phyloP scores from a whole-genome alignment of 2,113 vertebrate genomes.

The Oreotrochilus melanogaster region DNA sequence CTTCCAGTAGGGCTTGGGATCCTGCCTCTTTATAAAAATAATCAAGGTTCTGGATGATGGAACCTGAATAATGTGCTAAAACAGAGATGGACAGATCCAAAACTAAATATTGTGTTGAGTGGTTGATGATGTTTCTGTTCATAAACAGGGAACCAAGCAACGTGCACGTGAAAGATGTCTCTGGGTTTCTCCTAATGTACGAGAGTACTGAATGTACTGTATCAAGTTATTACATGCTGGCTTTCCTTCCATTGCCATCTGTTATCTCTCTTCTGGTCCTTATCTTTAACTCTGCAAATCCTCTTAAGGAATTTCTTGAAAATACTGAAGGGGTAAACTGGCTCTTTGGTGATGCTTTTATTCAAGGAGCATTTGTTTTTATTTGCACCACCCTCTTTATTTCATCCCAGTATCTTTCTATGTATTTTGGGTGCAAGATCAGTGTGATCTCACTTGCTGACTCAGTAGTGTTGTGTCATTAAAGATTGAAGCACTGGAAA shows the following conservation, averaged over 20 bases:
- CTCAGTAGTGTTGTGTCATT: not conserved
- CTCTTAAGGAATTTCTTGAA: conserved; percentile 36
- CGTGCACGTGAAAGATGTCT: conserved; percentile 11
- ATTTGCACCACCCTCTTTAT: not conserved
- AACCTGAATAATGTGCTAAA: not conserved
- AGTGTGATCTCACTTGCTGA: not conserved
- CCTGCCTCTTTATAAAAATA: not conserved
- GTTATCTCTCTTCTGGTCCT: conserved; percentile 61
- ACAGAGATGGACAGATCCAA: not conserved
- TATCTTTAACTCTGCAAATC: conserved; percentile 66
- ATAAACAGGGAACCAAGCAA: conserved; percentile 33
- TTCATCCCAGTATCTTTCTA: not conserved
- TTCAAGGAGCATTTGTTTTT: not conserved
- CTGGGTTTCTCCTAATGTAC: conserved; percentile 27
- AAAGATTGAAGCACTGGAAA: not conserved
- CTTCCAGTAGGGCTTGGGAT: not conserved
- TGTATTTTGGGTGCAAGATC: not conserved
- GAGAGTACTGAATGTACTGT: conserved; percentile 54
- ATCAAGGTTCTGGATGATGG: not conserved
- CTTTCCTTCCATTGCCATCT: conserved; percentile 68
- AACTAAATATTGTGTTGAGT: not conserved
- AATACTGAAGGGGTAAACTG: not conserved
- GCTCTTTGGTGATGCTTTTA: not conserved
- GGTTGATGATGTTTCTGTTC: conserved; percentile 23
- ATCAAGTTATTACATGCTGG: conserved; percentile 60